Evolutionary conservation across 2,888 invertebrate genomes (phyloP), one percentile per base, ranked within the genome.

Genomic region (Cryptus armator): DNA sequence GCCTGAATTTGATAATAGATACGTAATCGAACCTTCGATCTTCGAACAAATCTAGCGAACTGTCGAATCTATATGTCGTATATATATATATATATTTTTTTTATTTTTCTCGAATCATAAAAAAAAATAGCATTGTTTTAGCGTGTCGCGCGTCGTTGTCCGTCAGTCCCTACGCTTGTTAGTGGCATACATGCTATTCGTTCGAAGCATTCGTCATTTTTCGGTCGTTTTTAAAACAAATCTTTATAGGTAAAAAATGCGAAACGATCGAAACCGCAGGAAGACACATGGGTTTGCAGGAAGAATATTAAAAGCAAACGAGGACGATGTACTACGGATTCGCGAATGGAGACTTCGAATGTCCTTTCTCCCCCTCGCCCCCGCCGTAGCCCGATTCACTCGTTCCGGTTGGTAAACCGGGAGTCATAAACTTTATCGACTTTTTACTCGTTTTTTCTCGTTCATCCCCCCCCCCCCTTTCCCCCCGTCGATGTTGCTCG

Each of bases 371-470:
- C 16, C 29, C 67, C 59, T 24, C 19, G 3, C 19, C 6, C 19
- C 29, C 62, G 14, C 44, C 66, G 51, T 59, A 59, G 32, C 29
- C 16, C 56, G 67, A 43, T 37, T 56, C 67, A 29, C 53, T 12
- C 75, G 70, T 79, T 75, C 32, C 32, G 79, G 70, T 64, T 64
- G 70, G 76, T 67, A 75, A 79, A 75, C 75, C 62, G 19, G 19
- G 70, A 75, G 74, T 79, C 37, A 68, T 75, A 79, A 64, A 83
- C 74, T 83, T 83, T 59, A 75, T 71, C 68, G 48, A 24, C 75
- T 66, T 64, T 83, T 79, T 83, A 75, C 79, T 83, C 66, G 79
- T 53, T 83, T 74, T 75, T 32, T 29, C 43, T 46, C 74, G 44
- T 74, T 74, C 32, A 14, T 24, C 9, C 59, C 24, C 29, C 16